phyloP scores from a whole-genome alignment of 2,113 vertebrate genomes.

The Chloropsis hardwickii region DNA sequence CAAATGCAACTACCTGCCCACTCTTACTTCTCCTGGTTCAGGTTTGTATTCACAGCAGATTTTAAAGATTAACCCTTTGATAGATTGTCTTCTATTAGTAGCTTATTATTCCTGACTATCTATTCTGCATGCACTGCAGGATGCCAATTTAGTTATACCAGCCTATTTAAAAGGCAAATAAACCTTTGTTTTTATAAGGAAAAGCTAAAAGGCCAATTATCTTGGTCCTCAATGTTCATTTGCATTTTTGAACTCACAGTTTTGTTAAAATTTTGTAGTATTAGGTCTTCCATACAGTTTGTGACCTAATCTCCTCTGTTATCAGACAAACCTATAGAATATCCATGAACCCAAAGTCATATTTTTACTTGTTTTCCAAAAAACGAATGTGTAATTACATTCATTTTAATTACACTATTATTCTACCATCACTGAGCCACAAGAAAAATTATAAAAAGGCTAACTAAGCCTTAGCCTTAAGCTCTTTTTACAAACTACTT shows the following conservation, averaged over 20 bases:
- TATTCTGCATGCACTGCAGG: slow-evolving; percentile 14
- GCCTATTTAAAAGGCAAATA: slow-evolving; percentile 65
- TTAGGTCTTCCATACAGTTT: not conserved
- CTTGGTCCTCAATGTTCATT: not conserved
- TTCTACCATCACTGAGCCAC: not conserved
- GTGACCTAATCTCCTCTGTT: not conserved
- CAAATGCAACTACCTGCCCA: not conserved
- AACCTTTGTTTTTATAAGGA: slow-evolving; percentile 54
- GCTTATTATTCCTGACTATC: slow-evolving; percentile 17
- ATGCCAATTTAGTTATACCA: slow-evolving; percentile 52
- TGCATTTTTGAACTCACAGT: slow-evolving; percentile 29
- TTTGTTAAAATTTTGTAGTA: slow-evolving; percentile 13
- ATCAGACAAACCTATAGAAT: not conserved
- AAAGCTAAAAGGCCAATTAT: slow-evolving; percentile 60
- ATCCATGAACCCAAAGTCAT: not conserved
- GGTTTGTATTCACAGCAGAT: not conserved
- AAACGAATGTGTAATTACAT: not conserved
- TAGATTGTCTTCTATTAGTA: not conserved
- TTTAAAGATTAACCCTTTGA: not conserved
- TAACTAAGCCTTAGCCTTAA: not conserved
- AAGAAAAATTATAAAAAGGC: not conserved
- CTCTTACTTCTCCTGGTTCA: not conserved
- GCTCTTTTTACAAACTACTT: not conserved
- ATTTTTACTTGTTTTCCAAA: not conserved
- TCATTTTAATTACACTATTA: not conserved